Evolutionary conservation across 23 tunicate genomes (phyloP), one percentile per base, ranked within the genome.

Genomic region (Halocynthia aurantium): DNA sequence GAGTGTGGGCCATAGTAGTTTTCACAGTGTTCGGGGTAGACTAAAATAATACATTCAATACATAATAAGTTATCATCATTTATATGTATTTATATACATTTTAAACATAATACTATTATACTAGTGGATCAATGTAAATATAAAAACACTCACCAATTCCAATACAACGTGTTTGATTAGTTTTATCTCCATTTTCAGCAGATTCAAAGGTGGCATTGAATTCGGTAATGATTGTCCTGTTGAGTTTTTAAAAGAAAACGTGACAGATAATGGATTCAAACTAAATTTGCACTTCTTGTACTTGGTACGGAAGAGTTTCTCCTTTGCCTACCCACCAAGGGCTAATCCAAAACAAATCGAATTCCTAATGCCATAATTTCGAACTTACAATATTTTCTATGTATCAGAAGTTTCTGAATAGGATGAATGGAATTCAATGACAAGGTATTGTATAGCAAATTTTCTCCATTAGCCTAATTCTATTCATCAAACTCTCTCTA

Each of bases 121-220:
- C 17, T 72, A 49, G 50, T 49, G 2, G 1, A 11, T 0, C 2
- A 22, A 22, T 22, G 12, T 19, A 5, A 15, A 22, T n/a, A 19
- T 18, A 12, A 22, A 15, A 11, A 18, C 17, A 68, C 78, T 74
- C 57, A 74, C 78, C 78, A 5, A 74, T 8, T 74, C 78, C 78
- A 56, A 53, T 54, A n/a, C 78, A 74, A 5, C 66, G 67, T 64
- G 56, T 54, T 74, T 74, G 78, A 13, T 56, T n/a, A 18, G 78
- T 74, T 10, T 7, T 15, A 56, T 74, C 56, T 15, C 67, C 78
- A 54, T 19, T 51, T 13, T 74, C 78, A 12, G 78, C 78, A 53
- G 22, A 19, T 8, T 12, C 19, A 13, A 22, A 54, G 13, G 78
- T 74, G 8, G 10, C 57, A 56, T 74, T 74, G 57, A 74, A 74